These are phyloP conservation scores for Cyanoliseus patagonus DNA, from an alignment of 2,113 vertebrate genomes.

Conservation along the genomic window DNA sequence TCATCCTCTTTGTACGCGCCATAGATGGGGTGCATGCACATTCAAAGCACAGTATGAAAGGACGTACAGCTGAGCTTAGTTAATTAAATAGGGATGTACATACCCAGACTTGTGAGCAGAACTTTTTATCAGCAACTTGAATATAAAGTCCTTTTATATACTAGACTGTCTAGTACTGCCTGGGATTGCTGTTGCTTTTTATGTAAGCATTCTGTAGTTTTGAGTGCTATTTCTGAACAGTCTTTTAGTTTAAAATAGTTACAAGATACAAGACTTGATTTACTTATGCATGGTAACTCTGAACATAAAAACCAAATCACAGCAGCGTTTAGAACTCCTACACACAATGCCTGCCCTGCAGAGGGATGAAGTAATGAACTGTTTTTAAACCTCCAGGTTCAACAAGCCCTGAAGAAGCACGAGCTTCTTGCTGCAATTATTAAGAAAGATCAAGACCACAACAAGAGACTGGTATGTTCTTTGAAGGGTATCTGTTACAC, in stretches of 20 bases:
- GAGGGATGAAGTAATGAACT: neutral
- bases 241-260: neutral
- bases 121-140: neutral
- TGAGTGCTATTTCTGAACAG: neutral
- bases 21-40: neutral
- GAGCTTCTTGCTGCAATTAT: constrained; percentile 85
- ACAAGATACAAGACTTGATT: neutral
- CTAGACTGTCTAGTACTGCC: neutral
- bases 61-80: neutral
- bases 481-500: neutral
- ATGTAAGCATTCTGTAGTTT: neutral
- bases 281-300: neutral
- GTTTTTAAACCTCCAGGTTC: constrained; percentile 75
- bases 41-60: neutral
- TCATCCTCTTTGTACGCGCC: neutral
- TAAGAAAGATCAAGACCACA: constrained; percentile 87
- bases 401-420: constrained; percentile 86
- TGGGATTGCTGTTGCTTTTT: neutral
- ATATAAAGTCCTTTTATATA: neutral
- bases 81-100: neutral
- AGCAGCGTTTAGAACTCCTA: neutral
- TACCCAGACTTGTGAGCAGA: rapidly evolving
- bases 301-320: neutral
- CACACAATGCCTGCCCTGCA: neutral
- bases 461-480: constrained; percentile 85